These are phyloP conservation scores for Fregetta grallaria DNA, from an alignment of 2,113 vertebrate species.

Conservation along the genomic window DNA sequence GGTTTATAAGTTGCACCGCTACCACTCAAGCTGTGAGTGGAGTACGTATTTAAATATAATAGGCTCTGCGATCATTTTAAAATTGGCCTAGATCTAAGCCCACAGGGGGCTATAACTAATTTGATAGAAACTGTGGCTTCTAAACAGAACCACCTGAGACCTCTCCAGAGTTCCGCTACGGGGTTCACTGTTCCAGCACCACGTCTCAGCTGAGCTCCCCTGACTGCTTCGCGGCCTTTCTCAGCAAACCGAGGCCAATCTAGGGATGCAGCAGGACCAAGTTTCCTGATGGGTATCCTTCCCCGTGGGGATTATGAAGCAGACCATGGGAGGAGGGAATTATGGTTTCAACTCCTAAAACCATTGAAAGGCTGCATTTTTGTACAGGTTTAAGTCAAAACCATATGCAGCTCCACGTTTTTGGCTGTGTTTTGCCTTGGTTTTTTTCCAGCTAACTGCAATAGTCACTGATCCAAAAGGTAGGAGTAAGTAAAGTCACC, in stretches of 20 bases:
- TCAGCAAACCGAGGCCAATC: neutral
- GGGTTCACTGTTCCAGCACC: neutral
- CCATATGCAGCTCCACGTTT: neutral
- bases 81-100: slow-evolving; percentile 59
- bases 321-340: neutral
- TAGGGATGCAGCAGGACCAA: neutral
- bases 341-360: neutral
- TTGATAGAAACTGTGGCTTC: slow-evolving; percentile 32
- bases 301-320: neutral
- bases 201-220: neutral
- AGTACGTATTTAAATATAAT: slow-evolving; percentile 33
- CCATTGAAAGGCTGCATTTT: neutral
- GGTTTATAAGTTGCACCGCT: slow-evolving; percentile 1
- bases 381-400: slow-evolving; percentile 17
- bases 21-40: neutral
- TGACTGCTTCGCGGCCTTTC: neutral
- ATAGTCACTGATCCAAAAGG: slow-evolving; percentile 41
- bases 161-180: neutral
- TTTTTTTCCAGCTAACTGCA: slow-evolving; percentile 3
- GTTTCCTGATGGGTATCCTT: neutral
- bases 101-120: slow-evolving; percentile 8
- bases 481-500: slow-evolving; percentile 47
- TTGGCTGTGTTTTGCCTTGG: slow-evolving; percentile 27
- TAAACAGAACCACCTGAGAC: slow-evolving; percentile 34
- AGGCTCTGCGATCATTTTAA: neutral